phyloP scores from a whole-genome alignment of 1,140 invertebrate species.

The Lucilia cuprina region DNA sequence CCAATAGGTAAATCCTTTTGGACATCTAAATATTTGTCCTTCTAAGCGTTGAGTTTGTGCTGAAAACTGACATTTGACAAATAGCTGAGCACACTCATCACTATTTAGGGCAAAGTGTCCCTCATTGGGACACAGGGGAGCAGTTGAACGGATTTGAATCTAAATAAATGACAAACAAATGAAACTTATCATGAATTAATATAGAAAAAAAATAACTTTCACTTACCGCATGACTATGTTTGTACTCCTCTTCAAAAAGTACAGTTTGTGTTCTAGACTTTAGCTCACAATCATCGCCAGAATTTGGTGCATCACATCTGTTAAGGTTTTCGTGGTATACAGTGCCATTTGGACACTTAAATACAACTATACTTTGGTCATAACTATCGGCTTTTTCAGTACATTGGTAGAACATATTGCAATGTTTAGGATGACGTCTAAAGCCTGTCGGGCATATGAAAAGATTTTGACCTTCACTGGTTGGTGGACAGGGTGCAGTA shows the following conservation, averaged over 20 bases:
- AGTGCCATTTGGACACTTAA: slow-evolving; percentile 78
- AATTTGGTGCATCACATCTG: slow-evolving; percentile 68
- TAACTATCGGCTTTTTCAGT: slow-evolving; percentile 69
- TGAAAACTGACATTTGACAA: slow-evolving; percentile 74
- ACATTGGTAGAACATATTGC: slow-evolving; percentile 86
- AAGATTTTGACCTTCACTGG: slow-evolving; percentile 72
- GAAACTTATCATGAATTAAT: background rate
- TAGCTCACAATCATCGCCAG: slow-evolving; percentile 46
- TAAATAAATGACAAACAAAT: slow-evolving; percentile 30
- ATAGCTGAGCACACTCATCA: slow-evolving; percentile 73
- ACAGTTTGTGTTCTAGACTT: slow-evolving; percentile 48
- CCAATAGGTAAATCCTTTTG: slow-evolving; percentile 78
- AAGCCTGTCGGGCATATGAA: slow-evolving; percentile 83
- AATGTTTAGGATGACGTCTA: slow-evolving; percentile 81
- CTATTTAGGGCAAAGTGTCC: slow-evolving; percentile 74
- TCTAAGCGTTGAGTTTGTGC: slow-evolving; percentile 65
- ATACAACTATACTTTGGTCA: slow-evolving; percentile 75
- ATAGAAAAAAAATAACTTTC: background rate
- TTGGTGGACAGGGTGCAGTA: slow-evolving; percentile 63
- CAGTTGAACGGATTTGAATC: slow-evolving; percentile 54
- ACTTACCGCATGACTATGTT: slow-evolving; percentile 63
- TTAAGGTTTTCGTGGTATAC: slow-evolving; percentile 77
- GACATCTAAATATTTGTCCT: slow-evolving; percentile 79
- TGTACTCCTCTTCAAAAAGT: slow-evolving; percentile 65
- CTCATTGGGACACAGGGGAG: slow-evolving; percentile 69